phyloP scores from a whole-genome alignment of 1,140 invertebrate genomes.

The Trialeurodes vaporariorum region DNA sequence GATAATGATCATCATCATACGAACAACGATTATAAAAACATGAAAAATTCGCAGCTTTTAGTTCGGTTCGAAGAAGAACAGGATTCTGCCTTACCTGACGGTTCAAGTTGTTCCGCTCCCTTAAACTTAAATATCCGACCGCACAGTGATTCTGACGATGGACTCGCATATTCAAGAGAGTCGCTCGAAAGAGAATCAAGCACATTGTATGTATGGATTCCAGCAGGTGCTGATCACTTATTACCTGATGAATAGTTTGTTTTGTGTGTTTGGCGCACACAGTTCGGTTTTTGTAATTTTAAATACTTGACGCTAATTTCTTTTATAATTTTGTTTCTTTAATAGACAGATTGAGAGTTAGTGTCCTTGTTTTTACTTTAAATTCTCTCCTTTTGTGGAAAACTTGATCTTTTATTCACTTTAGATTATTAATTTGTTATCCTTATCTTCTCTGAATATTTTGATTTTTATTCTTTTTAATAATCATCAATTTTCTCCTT shows the following conservation, averaged over 20 bases:
- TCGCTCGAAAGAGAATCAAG: slow-evolving; percentile 13
- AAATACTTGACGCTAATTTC: too few species aligned
- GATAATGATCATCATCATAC: not conserved
- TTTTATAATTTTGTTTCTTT: too few species aligned
- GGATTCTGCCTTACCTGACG: not conserved
- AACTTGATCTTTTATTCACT: too few species aligned
- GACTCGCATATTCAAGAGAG: slow-evolving; percentile 11
- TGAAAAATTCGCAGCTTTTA: not conserved
- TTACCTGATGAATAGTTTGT: slow-evolving; percentile 17
- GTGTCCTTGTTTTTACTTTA: too few species aligned
- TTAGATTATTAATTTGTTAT: too few species aligned
- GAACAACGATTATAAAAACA: not conserved
- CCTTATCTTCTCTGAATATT: too few species aligned
- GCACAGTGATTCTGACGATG: slow-evolving; percentile 12
- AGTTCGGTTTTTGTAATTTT: too few species aligned
- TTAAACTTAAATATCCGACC: slow-evolving; percentile 18
- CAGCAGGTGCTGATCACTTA: slow-evolving; percentile 13
- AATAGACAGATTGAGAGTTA: too few species aligned
- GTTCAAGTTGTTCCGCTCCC: slow-evolving; percentile 8
- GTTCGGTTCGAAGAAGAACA: slow-evolving; percentile 4
- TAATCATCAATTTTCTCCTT: too few species aligned
- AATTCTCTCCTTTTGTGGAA: too few species aligned
- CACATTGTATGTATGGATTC: slow-evolving; percentile 22
- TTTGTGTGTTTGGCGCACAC: too few species aligned
- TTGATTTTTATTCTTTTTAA: too few species aligned